These are phyloP conservation scores for Mohoua ochrocephala DNA, from an alignment of 2,113 vertebrate species.

Conservation along the genomic window DNA sequence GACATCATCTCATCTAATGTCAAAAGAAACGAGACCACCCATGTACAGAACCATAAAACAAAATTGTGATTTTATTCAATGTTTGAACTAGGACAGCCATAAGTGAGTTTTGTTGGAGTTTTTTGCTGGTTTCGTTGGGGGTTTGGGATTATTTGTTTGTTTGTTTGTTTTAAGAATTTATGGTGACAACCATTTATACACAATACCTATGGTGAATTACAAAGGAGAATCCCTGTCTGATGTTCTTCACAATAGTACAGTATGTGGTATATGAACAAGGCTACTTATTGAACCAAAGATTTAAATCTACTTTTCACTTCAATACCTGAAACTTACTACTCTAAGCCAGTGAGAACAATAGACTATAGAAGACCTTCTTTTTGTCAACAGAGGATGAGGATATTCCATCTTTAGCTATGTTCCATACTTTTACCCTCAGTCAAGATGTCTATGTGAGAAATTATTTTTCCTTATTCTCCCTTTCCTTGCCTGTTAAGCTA, in stretches of 20 bases:
- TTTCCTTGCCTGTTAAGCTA: background rate
- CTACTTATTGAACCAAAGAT: background rate
- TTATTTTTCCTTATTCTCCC: background rate
- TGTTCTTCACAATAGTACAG: background rate
- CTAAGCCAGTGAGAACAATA: background rate
- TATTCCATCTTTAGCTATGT: background rate
- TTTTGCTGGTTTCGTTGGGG: accelerated
- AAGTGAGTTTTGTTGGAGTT: accelerated
- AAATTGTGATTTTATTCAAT: background rate
- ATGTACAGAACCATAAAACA: background rate
- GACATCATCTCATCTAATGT: background rate
- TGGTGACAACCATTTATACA: background rate
- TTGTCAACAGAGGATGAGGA: background rate
- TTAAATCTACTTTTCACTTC: background rate
- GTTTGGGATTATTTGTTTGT: background rate
- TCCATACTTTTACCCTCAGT: background rate
- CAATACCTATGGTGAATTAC: background rate
- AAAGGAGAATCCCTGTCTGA: background rate
- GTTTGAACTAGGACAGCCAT: background rate
- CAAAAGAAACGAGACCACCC: background rate
- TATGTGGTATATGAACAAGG: background rate
- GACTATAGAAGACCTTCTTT: background rate
- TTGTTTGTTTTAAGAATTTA: background rate
- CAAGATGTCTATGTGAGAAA: background rate
- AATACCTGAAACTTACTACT: background rate